These are phyloP conservation scores for Acromyrmex heyeri DNA, from an alignment of 1,140 invertebrate genomes.

Conservation along the genomic window DNA sequence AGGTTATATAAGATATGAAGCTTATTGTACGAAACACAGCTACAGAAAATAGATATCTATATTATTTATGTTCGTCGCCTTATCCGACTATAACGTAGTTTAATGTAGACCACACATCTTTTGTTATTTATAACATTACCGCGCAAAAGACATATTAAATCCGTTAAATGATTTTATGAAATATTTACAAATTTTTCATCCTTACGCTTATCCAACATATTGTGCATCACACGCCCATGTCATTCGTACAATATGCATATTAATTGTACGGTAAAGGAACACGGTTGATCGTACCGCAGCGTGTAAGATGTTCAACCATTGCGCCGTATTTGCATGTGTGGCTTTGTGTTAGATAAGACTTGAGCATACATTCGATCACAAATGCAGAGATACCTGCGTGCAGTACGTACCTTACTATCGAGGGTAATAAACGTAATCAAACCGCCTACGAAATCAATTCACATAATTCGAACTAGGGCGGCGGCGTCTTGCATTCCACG, in stretches of 20 bases:
- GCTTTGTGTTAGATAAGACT: conserved; percentile 37
- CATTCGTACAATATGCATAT: conserved; percentile 49
- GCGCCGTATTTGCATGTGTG: conserved; percentile 30
- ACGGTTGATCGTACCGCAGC: conserved; percentile 16
- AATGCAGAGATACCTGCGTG: conserved; percentile 31
- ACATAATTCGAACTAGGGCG: conserved; percentile 33
- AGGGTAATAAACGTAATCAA: conserved; percentile 51
- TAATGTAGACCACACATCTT: not conserved
- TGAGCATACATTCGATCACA: conserved; percentile 32
- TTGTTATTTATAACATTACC: not conserved
- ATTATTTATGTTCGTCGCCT: not conserved
- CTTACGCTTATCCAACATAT: not conserved
- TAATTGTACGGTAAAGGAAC: conserved; percentile 19
- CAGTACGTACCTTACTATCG: conserved; percentile 29
- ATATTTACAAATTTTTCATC: not conserved
- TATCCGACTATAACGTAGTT: not conserved
- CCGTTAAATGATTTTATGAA: not conserved
- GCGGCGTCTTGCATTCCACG: conserved; percentile 31
- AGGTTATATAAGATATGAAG: not conserved
- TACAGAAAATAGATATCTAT: not conserved
- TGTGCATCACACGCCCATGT: not conserved
- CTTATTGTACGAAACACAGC: not conserved
- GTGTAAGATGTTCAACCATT: conserved; percentile 32
- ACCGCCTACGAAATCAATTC: conserved; percentile 50
- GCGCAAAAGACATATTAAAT: not conserved